These are phyloP conservation scores for Sinodicranocentrus sp. DNA, from an alignment of 2,888 invertebrate genomes.

Conservation along the genomic window DNA sequence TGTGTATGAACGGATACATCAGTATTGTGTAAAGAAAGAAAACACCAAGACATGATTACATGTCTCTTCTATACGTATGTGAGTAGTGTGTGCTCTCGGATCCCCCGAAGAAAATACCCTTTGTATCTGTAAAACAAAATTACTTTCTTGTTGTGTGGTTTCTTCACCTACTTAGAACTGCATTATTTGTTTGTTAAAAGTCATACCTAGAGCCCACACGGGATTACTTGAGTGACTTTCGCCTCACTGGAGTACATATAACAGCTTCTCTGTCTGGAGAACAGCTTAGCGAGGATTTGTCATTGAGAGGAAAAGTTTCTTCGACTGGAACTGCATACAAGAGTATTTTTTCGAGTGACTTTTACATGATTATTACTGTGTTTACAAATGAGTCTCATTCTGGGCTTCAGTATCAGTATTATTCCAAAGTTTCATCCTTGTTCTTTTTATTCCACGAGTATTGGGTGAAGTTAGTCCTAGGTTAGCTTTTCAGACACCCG, in stretches of 20 bases:
- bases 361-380: constrained; percentile 26
- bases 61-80: neutral
- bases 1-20: constrained; percentile 14
- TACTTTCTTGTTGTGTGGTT: constrained; percentile 49
- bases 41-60: constrained; percentile 25
- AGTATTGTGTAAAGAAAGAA: constrained; percentile 28
- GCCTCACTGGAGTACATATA: neutral
- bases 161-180: constrained; percentile 41
- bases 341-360: constrained; percentile 31
- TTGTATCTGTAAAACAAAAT: constrained; percentile 47
- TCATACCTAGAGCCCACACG: constrained; percentile 36
- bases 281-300: constrained; percentile 49
- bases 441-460: too few relatives aligned
- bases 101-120: constrained; percentile 37
- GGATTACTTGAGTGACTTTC: constrained; percentile 58
- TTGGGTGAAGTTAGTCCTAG: too few relatives aligned
- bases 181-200: constrained; percentile 64
- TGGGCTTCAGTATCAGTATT: too few relatives aligned
- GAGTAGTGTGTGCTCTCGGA: neutral
- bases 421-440: too few relatives aligned
- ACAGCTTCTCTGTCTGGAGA: constrained; percentile 24
- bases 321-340: neutral
- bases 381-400: neutral
- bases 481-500: too few relatives aligned
- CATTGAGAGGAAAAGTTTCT: constrained; percentile 33